Evolutionary conservation across 2,888 invertebrate genomes (phyloP).

Genomic region (Saturnia pavonia): DNA sequence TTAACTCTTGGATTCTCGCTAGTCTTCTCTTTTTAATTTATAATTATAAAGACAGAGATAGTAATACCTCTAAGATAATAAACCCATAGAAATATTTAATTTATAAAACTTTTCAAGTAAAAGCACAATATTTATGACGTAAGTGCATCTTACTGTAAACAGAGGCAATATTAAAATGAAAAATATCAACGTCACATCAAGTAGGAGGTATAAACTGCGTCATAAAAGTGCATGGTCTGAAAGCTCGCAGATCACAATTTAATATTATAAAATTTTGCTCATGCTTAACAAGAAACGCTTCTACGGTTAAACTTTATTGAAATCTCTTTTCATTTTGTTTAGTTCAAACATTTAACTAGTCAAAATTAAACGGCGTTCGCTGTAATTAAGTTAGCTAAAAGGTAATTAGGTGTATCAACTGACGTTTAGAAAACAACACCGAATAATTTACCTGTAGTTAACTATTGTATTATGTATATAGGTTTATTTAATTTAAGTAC

Average conservation of each 20-base stretch:
- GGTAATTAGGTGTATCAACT: conserved; percentile 26
- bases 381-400: conserved; percentile 28
- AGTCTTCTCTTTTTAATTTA: no score
- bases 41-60: no score
- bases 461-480: no score
- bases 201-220: conserved; percentile 4
- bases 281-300: neutral
- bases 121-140: neutral
- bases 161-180: conserved; percentile 11
- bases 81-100: neutral
- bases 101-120: neutral
- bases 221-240: conserved; percentile 6
- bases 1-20: no score
- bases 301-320: neutral
- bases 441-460: neutral
- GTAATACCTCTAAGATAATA: neutral
- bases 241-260: conserved; percentile 4
- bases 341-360: neutral
- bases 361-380: conserved; percentile 7
- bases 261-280: conserved; percentile 3
- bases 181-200: neutral
- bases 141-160: neutral
- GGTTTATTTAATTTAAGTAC: neutral
- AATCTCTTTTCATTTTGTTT: neutral
- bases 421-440: neutral